A percentile compares a stretch with the other conserved stretches of the same genome.
These are phyloP conservation scores for Pterois miles DNA, from an alignment of 2,797 vertebrate genomes.

Conservation along the genomic window DNA sequence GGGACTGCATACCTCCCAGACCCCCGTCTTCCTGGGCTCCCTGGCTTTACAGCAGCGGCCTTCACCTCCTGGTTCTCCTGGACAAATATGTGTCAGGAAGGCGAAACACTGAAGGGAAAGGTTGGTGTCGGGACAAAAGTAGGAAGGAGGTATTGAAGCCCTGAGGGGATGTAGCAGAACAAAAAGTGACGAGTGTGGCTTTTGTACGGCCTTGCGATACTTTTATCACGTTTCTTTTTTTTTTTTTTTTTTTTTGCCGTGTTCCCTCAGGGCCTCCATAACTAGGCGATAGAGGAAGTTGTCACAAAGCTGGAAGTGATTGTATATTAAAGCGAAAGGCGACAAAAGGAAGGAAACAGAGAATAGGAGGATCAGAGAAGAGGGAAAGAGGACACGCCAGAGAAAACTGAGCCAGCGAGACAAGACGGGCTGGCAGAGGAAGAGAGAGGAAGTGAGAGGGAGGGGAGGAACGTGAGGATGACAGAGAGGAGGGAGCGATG, in stretches of 20 bases:
- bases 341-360: conserved; percentile 25
- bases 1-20: not conserved
- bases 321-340: conserved; percentile 33
- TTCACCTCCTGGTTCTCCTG: conserved; percentile 20
- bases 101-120: not conserved
- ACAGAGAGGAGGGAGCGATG: not conserved
- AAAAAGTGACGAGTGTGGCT: conserved; percentile 39
- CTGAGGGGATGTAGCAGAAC: conserved; percentile 44
- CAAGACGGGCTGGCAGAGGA: conserved; percentile 43
- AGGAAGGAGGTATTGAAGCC: conserved; percentile 28
- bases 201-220: conserved; percentile 35
- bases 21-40: not conserved
- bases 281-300: conserved; percentile 49
- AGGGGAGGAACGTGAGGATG: conserved; percentile 6
- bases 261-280: conserved; percentile 43
- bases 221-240: conserved; percentile 29
- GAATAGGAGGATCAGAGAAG: conserved; percentile 47
- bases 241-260: conserved; percentile 4
- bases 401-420: conserved; percentile 43
- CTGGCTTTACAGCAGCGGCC: not conserved
- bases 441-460: conserved; percentile 12
- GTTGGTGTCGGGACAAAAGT: not conserved
- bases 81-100: conserved; percentile 15
- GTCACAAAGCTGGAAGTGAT: conserved; percentile 46
- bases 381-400: conserved; percentile 25